Conservation (phyloP, 2,113 vertebrate genomes). For the Istiophorus platypterus region DNA sequence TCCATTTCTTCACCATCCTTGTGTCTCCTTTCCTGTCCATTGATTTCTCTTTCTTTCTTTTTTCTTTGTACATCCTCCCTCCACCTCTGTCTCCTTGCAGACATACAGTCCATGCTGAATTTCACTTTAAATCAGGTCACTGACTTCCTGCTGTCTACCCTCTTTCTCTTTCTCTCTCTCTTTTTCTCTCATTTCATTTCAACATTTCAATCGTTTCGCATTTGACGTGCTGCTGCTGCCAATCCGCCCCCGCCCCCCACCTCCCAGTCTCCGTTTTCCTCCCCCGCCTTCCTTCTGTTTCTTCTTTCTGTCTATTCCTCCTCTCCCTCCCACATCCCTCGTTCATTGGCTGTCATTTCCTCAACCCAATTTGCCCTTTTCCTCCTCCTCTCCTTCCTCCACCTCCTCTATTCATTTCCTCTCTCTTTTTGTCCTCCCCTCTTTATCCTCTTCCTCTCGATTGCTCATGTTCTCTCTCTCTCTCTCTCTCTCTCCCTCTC, state of each 20-base stretch:
- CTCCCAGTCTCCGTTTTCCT: conserved; percentile 56
- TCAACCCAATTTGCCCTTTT: conserved; percentile 71
- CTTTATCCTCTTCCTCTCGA: conserved; percentile 59
- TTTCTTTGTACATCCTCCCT: conserved; percentile 19
- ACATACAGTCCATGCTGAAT: conserved; percentile 85
- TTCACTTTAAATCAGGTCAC: conserved; percentile 89
- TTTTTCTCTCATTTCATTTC: conserved; percentile 46
- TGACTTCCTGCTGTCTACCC: conserved; percentile 71
- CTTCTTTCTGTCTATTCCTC: conserved; percentile 55
- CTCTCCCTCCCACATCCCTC: conserved; percentile 63
- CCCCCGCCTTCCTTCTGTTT: conserved; percentile 71
- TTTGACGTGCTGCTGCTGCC: conserved; percentile 63
- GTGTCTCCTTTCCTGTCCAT: conserved; percentile 17
- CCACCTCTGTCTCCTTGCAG: conserved; percentile 70
- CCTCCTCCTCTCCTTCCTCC: conserved; percentile 55
- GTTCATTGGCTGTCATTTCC: conserved; percentile 71
- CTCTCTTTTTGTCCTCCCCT: conserved; percentile 56
- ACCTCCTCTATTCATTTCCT: conserved; percentile 64
- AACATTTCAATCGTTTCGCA: conserved; percentile 73
- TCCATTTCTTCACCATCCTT: conserved; percentile 48
- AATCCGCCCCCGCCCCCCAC: conserved; percentile 9
- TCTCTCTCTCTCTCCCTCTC: conserved; percentile 21
- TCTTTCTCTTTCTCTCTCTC: conserved; percentile 44
- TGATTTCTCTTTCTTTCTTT: conserved; percentile 42
- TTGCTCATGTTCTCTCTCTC: conserved; percentile 50